These are phyloP conservation scores for Halcyon chelicuti DNA, from an alignment of 2,797 vertebrate species.

Conservation along the genomic window DNA sequence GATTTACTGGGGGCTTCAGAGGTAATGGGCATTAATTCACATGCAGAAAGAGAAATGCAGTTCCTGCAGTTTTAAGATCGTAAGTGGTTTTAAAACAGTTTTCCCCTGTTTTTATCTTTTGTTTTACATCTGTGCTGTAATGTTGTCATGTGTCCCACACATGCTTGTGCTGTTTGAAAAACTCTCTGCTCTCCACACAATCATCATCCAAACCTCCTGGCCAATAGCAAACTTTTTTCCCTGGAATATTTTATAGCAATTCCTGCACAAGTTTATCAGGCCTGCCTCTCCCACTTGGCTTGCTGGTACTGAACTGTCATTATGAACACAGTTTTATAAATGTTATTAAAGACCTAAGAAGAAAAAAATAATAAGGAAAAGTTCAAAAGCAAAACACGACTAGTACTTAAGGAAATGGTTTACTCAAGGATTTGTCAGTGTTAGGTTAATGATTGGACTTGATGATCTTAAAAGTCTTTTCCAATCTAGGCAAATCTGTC, in stretches of 20 bases:
- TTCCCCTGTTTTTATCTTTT: neutral
- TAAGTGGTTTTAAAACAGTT: neutral
- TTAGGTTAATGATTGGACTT: too few species aligned
- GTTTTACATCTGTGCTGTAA: neutral
- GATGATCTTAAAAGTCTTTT: too few species aligned
- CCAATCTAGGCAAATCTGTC: too few species aligned
- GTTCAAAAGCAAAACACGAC: neutral
- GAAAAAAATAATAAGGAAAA: neutral
- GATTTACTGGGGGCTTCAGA: neutral
- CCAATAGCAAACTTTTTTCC: neutral
- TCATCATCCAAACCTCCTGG: neutral
- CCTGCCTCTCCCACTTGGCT: neutral
- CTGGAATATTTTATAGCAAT: neutral
- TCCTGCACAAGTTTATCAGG: neutral
- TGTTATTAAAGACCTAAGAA: neutral
- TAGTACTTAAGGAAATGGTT: too few species aligned
- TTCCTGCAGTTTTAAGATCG: neutral
- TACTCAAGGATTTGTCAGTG: too few species aligned
- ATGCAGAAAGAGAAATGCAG: neutral
- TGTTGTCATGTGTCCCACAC: neutral
- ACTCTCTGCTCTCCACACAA: rapidly evolving
- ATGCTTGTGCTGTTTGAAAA: neutral
- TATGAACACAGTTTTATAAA: neutral
- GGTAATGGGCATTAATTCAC: neutral
- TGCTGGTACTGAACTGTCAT: neutral